Evolutionary conservation across 2,888 invertebrate genomes (phyloP).

Genomic region (Hydraecia micacea): DNA sequence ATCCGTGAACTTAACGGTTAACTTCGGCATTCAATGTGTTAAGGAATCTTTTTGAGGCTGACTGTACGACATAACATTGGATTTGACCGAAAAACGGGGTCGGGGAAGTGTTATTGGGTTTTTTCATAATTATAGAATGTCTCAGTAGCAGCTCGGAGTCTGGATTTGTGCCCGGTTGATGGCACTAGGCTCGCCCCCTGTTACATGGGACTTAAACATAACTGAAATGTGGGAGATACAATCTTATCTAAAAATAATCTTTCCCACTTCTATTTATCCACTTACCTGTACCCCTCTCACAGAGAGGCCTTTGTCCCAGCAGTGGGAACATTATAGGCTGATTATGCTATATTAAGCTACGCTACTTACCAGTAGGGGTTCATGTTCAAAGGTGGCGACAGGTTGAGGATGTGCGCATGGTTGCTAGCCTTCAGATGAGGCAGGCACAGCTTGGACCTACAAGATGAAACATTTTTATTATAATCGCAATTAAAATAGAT

Average conservation of each 20-base stretch:
- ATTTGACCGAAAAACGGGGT: neutral
- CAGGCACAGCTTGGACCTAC: conserved; percentile 96
- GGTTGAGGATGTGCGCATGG: conserved; percentile 98
- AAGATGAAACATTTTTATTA: neutral
- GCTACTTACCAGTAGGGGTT: conserved; percentile 93
- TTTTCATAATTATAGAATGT: neutral
- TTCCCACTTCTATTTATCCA: neutral
- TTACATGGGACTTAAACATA: neutral
- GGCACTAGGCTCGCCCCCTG: neutral
- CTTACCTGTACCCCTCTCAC: conserved; percentile 91
- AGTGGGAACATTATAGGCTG: too few relatives aligned
- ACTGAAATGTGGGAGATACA: too few relatives aligned
- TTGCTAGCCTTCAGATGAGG: conserved; percentile 96
- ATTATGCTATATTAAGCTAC: too few relatives aligned
- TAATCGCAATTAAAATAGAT: neutral
- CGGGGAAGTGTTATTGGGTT: neutral
- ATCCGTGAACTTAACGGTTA: too few relatives aligned
- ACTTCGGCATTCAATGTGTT: too few relatives aligned
- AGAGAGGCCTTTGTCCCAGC: too few relatives aligned
- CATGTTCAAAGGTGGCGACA: conserved; percentile 98
- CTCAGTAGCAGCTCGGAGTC: neutral
- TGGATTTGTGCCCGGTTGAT: neutral
- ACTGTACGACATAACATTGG: neutral
- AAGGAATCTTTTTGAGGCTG: too few relatives aligned
- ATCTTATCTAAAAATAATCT: too few relatives aligned